Evolutionary conservation across 2,797 vertebrate genomes (phyloP), one percentile per base, ranked within the genome.

Genomic region (Pelobates cultripes): DNA sequence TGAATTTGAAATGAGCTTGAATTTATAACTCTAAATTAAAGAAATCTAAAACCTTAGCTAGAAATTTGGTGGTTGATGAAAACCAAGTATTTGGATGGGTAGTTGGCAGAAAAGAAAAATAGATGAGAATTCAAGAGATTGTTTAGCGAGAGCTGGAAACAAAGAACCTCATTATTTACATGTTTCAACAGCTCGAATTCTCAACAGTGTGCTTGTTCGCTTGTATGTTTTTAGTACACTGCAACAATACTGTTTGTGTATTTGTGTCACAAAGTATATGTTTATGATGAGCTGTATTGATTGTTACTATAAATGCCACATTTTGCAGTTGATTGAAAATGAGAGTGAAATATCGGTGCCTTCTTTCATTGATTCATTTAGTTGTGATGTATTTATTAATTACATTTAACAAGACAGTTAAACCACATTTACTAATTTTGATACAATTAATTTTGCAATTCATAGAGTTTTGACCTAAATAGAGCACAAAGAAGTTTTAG

Each of bases 61-160:
- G 41, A 63, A 73, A 41, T n/a, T 10, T 80, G 45, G 40, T 47
- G 73, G 47, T 43, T 74, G 61, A 73, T 68, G 47, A 73, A 66
- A 40, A 68, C 61, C 60, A 73, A 66, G 44, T 44, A 55, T 69
- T 69, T 74, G n/a, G 71, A 80, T 80, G 78, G 61, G 40, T 17
- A 53, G 57, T 73, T 67, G 44, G 78, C 70, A 57, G 70, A 79
- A 67, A 42, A 5, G n/a, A 55, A 45, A 17, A 70, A 57, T 28
- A 76, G 57, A 76, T 28, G 43, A 53, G 45, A 71, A 71, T 71
- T 7, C 70, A 71, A n/a, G 43, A 3, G 45, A 53, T 71, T 71
- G 17, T 71, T 77, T 43, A 81, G 66, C 14, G 44, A 40, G 68
- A 17, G 14, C 40, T 68, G 2, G 15, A 44, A 63, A 82, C 79